Evolutionary conservation across 35 echinoderm and acorn worm genomes (phyloP).

Genomic region (Ophiothrix spiculata): DNA sequence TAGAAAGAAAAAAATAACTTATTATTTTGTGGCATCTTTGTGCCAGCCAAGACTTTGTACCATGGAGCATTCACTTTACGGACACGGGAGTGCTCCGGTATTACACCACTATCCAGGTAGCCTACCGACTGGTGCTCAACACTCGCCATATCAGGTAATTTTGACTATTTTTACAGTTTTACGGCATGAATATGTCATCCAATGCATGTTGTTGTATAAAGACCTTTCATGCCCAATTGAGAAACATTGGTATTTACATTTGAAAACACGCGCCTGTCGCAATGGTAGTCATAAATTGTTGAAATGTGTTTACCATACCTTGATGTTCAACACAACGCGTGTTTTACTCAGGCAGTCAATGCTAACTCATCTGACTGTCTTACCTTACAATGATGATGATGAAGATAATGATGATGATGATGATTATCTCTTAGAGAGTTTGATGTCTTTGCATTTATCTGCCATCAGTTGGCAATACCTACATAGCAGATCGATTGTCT

Average conservation of each 20-base stretch:
- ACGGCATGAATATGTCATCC: neutral
- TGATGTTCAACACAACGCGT: neutral
- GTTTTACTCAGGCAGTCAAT: neutral
- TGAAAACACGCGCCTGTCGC: slow-evolving; percentile 14
- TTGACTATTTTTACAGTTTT: neutral
- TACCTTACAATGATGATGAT: neutral
- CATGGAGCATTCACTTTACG: slow-evolving; percentile 41
- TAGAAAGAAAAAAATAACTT: no score
- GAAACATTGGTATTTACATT: slow-evolving; percentile 5
- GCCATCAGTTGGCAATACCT: no score
- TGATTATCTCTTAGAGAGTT: neutral
- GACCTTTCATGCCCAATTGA: slow-evolving; percentile 3
- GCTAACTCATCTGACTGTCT: neutral
- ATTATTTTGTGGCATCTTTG: no score
- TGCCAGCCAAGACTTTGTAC: no score
- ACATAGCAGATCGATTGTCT: no score
- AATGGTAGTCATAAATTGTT: neutral
- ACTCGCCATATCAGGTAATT: slow-evolving; percentile 30
- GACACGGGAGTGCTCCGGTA: slow-evolving; percentile 20
- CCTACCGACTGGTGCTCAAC: slow-evolving; percentile 10
- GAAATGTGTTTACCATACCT: slow-evolving; percentile 4
- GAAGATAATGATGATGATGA: slow-evolving; percentile 4
- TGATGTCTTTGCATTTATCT: no score
- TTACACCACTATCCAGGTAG: slow-evolving; percentile 32
- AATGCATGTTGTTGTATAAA: neutral